These are phyloP conservation scores for Proales similis DNA, from an alignment of 1,140 invertebrate genomes.

Conservation along the genomic window DNA sequence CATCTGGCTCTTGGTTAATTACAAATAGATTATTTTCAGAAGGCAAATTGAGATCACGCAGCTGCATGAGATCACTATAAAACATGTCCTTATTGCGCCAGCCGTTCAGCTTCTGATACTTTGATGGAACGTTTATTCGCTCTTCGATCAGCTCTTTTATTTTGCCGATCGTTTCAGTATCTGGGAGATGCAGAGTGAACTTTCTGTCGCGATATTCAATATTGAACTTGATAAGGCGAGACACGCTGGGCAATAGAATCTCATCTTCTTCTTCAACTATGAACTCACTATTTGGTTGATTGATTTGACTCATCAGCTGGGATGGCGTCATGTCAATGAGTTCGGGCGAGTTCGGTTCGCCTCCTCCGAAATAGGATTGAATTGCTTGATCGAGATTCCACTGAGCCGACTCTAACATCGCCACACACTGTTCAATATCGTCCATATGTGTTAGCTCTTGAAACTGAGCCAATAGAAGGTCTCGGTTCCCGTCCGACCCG, in stretches of 20 bases:
- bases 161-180: conserved; percentile 2
- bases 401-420: conserved; percentile 24
- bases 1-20: too few species aligned
- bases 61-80: background rate
- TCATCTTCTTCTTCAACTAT: background rate
- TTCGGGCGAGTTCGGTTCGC: background rate
- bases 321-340: background rate
- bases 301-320: background rate
- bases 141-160: conserved; percentile 19
- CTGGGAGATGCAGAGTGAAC: conserved; percentile 10
- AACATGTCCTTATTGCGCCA: conserved; percentile 7
- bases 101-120: conserved; percentile 1
- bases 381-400: conserved; percentile 28
- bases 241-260: background rate
- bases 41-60: conserved; percentile 14
- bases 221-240: conserved; percentile 12
- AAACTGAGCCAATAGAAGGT: conserved; percentile 18
- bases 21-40: conserved; percentile 2
- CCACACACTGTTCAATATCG: conserved; percentile 30
- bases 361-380: conserved; percentile 16
- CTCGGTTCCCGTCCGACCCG: background rate
- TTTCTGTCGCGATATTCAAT: conserved; percentile 18
- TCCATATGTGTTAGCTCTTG: conserved; percentile 33
- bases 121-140: background rate
- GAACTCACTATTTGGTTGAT: too few species aligned